These are phyloP conservation scores for Caenorhabditis sp. DNA, from an alignment of 2,888 invertebrate species.

Conservation along the genomic window DNA sequence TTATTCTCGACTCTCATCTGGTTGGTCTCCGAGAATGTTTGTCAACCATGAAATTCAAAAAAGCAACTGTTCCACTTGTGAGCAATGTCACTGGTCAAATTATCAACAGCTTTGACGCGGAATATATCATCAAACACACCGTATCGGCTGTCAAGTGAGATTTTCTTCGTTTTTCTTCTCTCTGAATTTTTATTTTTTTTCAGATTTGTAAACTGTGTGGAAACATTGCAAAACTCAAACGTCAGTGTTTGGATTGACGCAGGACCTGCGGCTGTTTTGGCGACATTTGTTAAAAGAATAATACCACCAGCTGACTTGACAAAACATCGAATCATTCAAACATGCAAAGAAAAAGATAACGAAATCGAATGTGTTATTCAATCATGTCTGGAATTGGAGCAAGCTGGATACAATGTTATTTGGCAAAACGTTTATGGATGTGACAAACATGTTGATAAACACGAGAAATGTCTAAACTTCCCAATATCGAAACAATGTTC, in stretches of 20 bases:
- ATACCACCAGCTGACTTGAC: constrained; percentile 22
- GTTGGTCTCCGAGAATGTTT: constrained; percentile 34
- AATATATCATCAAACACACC: constrained; percentile 53
- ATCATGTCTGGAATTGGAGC: constrained; percentile 44
- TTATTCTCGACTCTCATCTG: constrained; percentile 52
- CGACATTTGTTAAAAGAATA: constrained; percentile 48
- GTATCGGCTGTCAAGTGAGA: constrained; percentile 43
- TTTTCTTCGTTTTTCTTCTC: neutral
- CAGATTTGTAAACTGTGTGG: constrained; percentile 47
- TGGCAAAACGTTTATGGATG: constrained; percentile 36
- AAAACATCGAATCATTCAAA: constrained; percentile 39
- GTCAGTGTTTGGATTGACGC: constrained; percentile 56
- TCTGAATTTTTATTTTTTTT: neutral
- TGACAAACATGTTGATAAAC: neutral
- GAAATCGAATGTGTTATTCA: constrained; percentile 43
- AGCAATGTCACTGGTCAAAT: constrained; percentile 55
- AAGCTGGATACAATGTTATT: constrained; percentile 21
- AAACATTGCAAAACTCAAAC: constrained; percentile 31
- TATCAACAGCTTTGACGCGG: constrained; percentile 38
- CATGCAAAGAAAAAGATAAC: constrained; percentile 46
- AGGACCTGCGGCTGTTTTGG: constrained; percentile 49
- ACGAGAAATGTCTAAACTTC: constrained; percentile 11
- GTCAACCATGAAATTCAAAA: constrained; percentile 32
- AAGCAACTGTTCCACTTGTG: constrained; percentile 41
- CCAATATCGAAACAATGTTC: constrained; percentile 16